Conservation (phyloP, 2,888 invertebrate genomes). For the Drosophila birchii region DNA sequence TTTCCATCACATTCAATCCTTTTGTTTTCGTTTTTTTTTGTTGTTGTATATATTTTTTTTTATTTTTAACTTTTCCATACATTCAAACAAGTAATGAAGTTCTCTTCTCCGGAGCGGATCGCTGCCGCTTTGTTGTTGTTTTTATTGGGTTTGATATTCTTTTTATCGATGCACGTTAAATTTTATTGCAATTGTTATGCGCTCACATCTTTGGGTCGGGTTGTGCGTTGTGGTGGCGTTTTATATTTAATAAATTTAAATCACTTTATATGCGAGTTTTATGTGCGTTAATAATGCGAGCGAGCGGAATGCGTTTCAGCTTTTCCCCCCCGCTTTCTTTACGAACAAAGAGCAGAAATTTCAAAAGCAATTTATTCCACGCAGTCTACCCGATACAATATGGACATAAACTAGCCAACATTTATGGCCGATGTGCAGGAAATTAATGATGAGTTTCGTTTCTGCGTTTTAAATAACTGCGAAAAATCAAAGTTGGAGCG, state of each 20-base stretch:
- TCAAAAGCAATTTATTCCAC: conserved; percentile 53
- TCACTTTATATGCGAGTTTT: conserved; percentile 80
- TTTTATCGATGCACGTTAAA: conserved; percentile 80
- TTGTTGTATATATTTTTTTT: conserved; percentile 2
- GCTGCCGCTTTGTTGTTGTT: conserved; percentile 59
- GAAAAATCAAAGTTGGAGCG: not conserved
- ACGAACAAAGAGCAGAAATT: conserved; percentile 49
- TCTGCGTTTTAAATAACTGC: conserved; percentile 14
- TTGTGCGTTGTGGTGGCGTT: conserved; percentile 43
- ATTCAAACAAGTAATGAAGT: conserved; percentile 76
- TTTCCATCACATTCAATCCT: conserved; percentile 58
- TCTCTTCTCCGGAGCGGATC: conserved; percentile 47
- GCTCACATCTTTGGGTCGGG: conserved; percentile 65
- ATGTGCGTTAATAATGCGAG: conserved; percentile 78
- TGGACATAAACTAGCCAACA: conserved; percentile 41
- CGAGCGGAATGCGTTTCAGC: conserved; percentile 36
- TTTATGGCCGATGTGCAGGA: conserved; percentile 25
- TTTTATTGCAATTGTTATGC: conserved; percentile 80
- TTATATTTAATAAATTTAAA: conserved; percentile 80
- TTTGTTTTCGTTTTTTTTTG: conserved; percentile 37
- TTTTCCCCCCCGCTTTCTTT: conserved; percentile 35
- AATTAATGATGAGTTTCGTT: conserved; percentile 28
- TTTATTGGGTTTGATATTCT: conserved; percentile 70
- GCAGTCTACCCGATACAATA: conserved; percentile 40
- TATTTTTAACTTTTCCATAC: conserved; percentile 56